Conservation (phyloP, 2,888 invertebrate species). For the Chironomus tentans region DNA sequence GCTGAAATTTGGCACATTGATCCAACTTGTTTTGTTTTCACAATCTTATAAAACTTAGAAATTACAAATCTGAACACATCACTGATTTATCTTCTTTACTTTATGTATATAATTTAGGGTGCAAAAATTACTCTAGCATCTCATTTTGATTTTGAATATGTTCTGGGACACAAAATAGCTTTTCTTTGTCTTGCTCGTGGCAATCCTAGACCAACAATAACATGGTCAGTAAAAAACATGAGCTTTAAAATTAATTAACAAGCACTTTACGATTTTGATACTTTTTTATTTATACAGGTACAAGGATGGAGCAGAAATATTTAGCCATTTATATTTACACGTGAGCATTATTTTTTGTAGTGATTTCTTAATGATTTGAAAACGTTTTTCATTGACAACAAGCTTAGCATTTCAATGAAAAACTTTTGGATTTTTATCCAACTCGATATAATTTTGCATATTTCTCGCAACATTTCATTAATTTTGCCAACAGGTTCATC, state of each 20-base stretch:
- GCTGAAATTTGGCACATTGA: too few relatives aligned
- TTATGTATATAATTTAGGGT: slow-evolving; percentile 49
- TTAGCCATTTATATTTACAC: slow-evolving; percentile 78
- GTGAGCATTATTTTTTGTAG: slow-evolving; percentile 45
- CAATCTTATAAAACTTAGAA: too few relatives aligned
- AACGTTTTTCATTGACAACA: too few relatives aligned
- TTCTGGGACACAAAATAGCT: slow-evolving; percentile 87
- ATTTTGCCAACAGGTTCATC: slow-evolving; percentile 59
- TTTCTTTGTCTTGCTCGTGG: slow-evolving; percentile 88
- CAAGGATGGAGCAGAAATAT: slow-evolving; percentile 89
- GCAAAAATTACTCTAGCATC: slow-evolving; percentile 82
- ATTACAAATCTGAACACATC: too few relatives aligned
- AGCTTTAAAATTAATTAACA: too few relatives aligned
- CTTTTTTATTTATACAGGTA: slow-evolving; percentile 50
- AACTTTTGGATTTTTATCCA: too few relatives aligned
- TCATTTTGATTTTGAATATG: slow-evolving; percentile 89
- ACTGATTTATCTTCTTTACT: background rate
- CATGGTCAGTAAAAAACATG: slow-evolving; percentile 52
- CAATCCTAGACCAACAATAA: slow-evolving; percentile 81
- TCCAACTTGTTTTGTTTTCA: too few relatives aligned
- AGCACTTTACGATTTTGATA: background rate
- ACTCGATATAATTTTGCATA: too few relatives aligned
- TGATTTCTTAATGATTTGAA: too few relatives aligned
- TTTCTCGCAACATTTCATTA: too few relatives aligned
- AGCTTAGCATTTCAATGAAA: too few relatives aligned